Base-by-base conservation (phyloP, 2,888 invertebrate species). In the Eugnorisma glareosa region DNA sequence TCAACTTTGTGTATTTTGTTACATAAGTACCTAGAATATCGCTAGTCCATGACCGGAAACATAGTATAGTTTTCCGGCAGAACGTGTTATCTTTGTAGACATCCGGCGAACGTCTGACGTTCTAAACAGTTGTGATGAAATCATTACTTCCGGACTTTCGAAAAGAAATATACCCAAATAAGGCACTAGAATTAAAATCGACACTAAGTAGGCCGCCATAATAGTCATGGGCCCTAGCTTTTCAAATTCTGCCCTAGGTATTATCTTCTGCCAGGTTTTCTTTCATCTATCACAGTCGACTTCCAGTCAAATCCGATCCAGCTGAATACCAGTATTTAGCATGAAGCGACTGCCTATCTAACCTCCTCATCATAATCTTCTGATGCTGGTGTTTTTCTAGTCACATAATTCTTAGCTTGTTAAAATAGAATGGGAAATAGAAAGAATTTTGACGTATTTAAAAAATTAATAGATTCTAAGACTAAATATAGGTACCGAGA, bases 31-130 rank as follows among this genome's bases (percentile, higher is more conserved):
- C 7, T 48, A 48, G 18, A 48, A 48, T 48, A 45, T 45, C 1
- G 15, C 45, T 45, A 45, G 15, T 45, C 45, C 21, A 48, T 18
- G 21, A 48, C 45, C 21, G 2, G 18, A 48, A 6, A 48, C 21
- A 45, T 48, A 7, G 6, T 40, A 31, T 24, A n/a, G 43, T 31
- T 73, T 73, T 73, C 74, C 57, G 54, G 54, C 21, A 51, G 18
- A 70, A 70, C 24, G 5, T 51, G 21, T 24, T 69, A 37, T 18
- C 24, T 40, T 40, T 51, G 11, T 51, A 51, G 24, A 51, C 24
- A 31, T 73, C 71, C 70, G 72, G 37, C 24, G 11, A 28, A 37
- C 3, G 35, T 45, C 45, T 6, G 71, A 15, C 35, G n/a, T 69
- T 35, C 10, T 18, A 11, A 31, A 31, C 4, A 31, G 18, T 18